Base-by-base conservation (phyloP, 1,140 invertebrate genomes). In the Procambarus virginalis region DNA sequence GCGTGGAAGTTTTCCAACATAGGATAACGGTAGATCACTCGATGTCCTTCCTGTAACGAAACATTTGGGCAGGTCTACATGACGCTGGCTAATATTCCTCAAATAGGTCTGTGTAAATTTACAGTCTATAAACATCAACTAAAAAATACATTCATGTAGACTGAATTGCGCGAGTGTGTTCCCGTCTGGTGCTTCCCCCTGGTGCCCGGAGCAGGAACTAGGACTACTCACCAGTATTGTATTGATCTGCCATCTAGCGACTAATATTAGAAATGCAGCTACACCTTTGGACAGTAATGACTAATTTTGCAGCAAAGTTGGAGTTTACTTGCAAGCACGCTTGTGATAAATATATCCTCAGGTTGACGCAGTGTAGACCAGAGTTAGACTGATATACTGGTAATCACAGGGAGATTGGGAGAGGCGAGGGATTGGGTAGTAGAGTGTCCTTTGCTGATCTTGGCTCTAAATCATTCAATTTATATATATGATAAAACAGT, bases 171-270 rank as follows among this genome's bases (percentile, higher is more conserved):
- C 34, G 34, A 55, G 51, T 55, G 60, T 34, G 22, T 10, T 34
- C 5, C 20, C 68, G 68, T 73, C 4, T 5, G 58, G 80, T 82
- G 80, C 51, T 82, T 4, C 51, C 80, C 60, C 64, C 80, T 82
- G 51, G 80, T 22, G 80, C 22, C 55, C 20, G 55, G 12, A 14
- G 1, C 2, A 5, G 6, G 51, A 10, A 64, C 80, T 82, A 82
- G 34, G 14, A 45, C 60, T 82, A 82, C 20, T 46, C 80, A 0
- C 51, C 58, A 4, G 34, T 55, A 22, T 64, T 64, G 80, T 82
- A 82, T 82, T 82, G 80, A 82, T 82, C 80, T 82, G 80, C 80
- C 80, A 82, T 82, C 80, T 82, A 82, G 80, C 55, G 80, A 64
- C 80, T 82, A 82, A 64, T 60, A 64, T 22, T 64, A 82, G 80